Conservation (phyloP, 2,888 invertebrate species). For the Calameuta idolon region DNA sequence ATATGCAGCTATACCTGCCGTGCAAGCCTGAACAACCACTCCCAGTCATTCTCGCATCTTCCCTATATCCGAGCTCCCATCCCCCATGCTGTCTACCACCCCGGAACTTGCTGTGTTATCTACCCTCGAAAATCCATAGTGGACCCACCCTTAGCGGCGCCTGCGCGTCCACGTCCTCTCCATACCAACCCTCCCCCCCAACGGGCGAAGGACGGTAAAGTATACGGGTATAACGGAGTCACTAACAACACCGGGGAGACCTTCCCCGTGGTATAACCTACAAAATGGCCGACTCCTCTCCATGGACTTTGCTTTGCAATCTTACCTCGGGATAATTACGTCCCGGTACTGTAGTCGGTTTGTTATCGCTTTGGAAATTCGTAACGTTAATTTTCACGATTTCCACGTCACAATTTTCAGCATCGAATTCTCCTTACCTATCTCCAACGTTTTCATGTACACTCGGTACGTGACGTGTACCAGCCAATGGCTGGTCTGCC, state of each 20-base stretch:
- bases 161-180: conserved; percentile 48
- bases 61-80: conserved; percentile 2
- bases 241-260: conserved; percentile 38
- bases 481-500: too few relatives aligned
- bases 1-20: not conserved
- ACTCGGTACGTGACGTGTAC: too few relatives aligned
- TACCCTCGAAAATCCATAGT: conserved; percentile 66
- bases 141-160: conserved; percentile 62
- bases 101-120: conserved; percentile 59
- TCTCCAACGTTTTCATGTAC: not conserved
- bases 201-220: conserved; percentile 14
- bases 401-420: not conserved
- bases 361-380: not conserved
- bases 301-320: not conserved
- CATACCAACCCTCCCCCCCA: conserved; percentile 9
- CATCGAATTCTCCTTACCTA: not conserved
- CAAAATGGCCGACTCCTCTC: conserved; percentile 48
- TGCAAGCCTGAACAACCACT: conserved; percentile 3
- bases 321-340: not conserved
- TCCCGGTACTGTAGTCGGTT: not conserved
- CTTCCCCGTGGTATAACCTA: conserved; percentile 42
- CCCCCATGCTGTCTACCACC: conserved; percentile 49
- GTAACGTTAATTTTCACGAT: not conserved
- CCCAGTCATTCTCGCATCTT: conserved; percentile 7
- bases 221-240: conserved; percentile 14